Base-by-base conservation (phyloP, 2,113 vertebrate genomes). In the Rhineura floridana region DNA sequence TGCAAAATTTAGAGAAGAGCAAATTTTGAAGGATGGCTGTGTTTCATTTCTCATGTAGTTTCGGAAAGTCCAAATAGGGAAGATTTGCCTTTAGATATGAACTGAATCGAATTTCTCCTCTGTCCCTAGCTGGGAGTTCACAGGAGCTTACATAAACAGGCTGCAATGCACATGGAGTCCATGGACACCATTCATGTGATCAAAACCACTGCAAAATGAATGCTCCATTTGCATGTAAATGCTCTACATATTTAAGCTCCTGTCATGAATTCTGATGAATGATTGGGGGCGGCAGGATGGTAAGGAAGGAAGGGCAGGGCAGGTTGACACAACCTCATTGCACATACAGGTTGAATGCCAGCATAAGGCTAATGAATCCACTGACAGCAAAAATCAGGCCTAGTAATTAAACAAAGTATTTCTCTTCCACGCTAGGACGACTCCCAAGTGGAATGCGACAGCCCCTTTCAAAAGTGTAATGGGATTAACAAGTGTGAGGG, bases 401-500 rank as follows among this genome's bases (percentile, higher is more conserved):
- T 59, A 5, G 69, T 19, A 44, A 55, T 52, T 85, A 91, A n/a
- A 28, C 87, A 73, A 90, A 95, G 72, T 12, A 28, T 48, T 87
- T 30, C 81, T 90, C 84, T 67, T 39, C 81, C 83, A 75, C 78
- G 67, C 84, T 0, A 0, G 28, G 84, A 83, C 39, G 63, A 33
- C 77, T 77, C 48, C 75, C 25, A 88, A 0, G 0, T 0, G 0
- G 90, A 77, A 67, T 88, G 19, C 3, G 11, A 50, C 4, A 1
- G 55, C 67, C 42, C 78, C 39, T 81, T 73, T 52, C 46, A 30
- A 70, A 86, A 81, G 1, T 28, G 76, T n/a, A n/a, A 50, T 6
- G 50, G 50, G 36, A 65, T 91, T 48, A 81, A 85, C 87, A 90
- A 88, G 69, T 72, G 48, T 30, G 87, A 88, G 94, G 83, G 82